Conservation (phyloP, 2,888 invertebrate species). For the Protula sp. region DNA sequence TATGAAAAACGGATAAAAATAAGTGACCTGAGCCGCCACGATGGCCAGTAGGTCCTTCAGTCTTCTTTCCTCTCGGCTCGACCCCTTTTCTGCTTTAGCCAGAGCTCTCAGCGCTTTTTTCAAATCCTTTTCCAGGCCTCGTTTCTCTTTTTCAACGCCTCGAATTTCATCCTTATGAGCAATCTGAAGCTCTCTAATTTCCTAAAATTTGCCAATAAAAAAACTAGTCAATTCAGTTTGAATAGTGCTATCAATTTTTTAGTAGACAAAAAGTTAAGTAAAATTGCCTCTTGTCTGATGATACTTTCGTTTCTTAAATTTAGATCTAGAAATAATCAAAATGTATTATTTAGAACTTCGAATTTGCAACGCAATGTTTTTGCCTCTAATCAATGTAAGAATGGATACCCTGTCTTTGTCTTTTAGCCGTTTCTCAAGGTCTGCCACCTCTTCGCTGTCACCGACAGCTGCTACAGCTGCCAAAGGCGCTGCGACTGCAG, state of each 20-base stretch:
- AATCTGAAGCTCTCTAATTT: background rate
- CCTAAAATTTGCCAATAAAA: too few relatives aligned
- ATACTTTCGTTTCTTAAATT: too few relatives aligned
- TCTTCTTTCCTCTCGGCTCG: background rate
- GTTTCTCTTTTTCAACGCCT: background rate
- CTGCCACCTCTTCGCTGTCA: background rate
- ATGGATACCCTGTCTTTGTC: conserved; percentile 2
- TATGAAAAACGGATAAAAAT: too few relatives aligned
- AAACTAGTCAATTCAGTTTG: too few relatives aligned
- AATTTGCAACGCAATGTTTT: too few relatives aligned
- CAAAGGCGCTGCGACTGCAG: background rate
- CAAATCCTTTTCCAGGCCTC: background rate
- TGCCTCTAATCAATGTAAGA: too few relatives aligned
- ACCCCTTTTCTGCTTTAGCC: background rate
- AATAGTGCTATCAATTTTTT: too few relatives aligned
- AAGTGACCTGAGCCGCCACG: background rate
- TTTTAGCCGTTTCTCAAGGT: conserved; percentile 6
- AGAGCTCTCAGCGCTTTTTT: background rate
- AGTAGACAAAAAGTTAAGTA: too few relatives aligned
- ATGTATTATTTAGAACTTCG: too few relatives aligned
- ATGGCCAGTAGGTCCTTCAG: background rate
- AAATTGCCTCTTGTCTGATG: too few relatives aligned
- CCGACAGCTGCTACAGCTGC: background rate
- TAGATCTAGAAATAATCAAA: too few relatives aligned
- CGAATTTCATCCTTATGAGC: background rate